These are phyloP conservation scores for Anthoscopus minutus DNA, from an alignment of 2,113 vertebrate genomes.

Conservation along the genomic window DNA sequence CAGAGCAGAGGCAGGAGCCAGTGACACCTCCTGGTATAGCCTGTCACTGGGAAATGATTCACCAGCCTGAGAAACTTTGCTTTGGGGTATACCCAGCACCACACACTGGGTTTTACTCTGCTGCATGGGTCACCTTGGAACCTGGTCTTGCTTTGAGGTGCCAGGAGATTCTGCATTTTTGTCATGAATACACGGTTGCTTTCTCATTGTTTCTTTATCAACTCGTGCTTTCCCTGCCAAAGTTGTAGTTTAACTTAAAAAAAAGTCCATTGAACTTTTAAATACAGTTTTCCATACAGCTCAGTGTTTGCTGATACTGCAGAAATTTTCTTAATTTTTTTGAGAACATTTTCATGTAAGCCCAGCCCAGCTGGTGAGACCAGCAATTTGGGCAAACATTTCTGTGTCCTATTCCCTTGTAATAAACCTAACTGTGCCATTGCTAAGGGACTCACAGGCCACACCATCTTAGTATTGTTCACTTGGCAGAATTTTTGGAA, in stretches of 20 bases:
- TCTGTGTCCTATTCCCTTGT: not conserved
- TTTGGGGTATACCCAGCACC: fast-evolving
- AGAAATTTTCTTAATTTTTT: not conserved
- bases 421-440: not conserved
- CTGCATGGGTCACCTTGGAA: not conserved
- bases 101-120: not conserved
- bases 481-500: not conserved
- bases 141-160: not conserved
- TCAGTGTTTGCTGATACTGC: not conserved
- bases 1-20: not conserved
- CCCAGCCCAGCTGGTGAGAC: not conserved
- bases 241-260: not conserved
- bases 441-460: not conserved
- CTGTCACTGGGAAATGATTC: not conserved
- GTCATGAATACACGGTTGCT: not conserved
- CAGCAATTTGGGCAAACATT: not conserved
- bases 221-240: not conserved
- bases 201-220: not conserved
- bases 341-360: not conserved
- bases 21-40: not conserved
- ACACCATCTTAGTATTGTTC: fast-evolving
- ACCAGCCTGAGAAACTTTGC: not conserved
- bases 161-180: not conserved
- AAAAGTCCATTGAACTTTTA: not conserved
- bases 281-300: not conserved